These are phyloP conservation scores for Odocoileus virginianus DNA, from an alignment of 2,113 vertebrate species.

Conservation along the genomic window DNA sequence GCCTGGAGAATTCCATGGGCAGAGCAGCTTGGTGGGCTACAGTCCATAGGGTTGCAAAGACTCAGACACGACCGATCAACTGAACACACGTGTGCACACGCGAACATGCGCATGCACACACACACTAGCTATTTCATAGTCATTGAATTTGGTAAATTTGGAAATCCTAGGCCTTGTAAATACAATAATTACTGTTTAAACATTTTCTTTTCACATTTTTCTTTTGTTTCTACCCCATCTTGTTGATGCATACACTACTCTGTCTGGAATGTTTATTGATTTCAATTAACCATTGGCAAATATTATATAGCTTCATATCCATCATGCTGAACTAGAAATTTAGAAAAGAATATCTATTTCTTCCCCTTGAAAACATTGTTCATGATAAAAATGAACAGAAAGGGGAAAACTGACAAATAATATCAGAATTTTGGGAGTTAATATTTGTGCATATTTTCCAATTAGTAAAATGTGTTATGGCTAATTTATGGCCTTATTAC, in stretches of 20 bases:
- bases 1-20: too few relatives aligned
- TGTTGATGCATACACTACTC: rapidly evolving
- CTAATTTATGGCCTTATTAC: neutral
- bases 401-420: neutral
- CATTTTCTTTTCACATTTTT: rapidly evolving
- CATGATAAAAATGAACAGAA: neutral
- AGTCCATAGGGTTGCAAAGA: too few relatives aligned
- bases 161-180: too few relatives aligned
- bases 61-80: too few relatives aligned
- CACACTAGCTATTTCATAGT: too few relatives aligned
- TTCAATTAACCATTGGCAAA: neutral
- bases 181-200: rapidly evolving
- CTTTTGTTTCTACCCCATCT: neutral
- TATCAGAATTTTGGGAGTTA: neutral
- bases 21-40: too few relatives aligned
- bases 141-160: neutral
- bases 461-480: rapidly evolving
- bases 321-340: neutral
- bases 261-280: neutral
- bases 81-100: too few relatives aligned
- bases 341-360: neutral
- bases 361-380: neutral
- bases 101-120: too few relatives aligned
- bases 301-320: rapidly evolving
- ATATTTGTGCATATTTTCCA: neutral